These are phyloP conservation scores for Lithophane leautieri DNA, from an alignment of 2,888 invertebrate genomes.

Conservation along the genomic window DNA sequence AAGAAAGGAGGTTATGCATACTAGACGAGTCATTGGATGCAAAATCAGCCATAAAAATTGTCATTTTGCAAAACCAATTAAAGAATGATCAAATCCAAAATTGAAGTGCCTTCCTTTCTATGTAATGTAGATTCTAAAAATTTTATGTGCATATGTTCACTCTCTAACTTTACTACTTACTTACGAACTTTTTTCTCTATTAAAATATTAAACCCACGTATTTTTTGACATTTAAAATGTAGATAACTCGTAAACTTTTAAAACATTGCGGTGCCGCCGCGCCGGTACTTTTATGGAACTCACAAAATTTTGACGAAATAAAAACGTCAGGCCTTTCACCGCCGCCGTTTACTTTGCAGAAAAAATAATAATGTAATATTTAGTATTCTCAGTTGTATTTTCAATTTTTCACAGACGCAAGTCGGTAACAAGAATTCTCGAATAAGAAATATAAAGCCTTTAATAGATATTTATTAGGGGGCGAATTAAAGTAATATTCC, in stretches of 20 bases:
- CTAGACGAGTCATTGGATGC: neutral
- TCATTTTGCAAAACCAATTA: neutral
- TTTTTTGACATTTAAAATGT: constrained; percentile 15
- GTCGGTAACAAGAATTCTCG: constrained; percentile 13
- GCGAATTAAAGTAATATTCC: constrained; percentile 19
- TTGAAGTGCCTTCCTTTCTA: neutral
- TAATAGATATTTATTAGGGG: constrained; percentile 5
- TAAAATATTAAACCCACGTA: constrained; percentile 4
- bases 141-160: neutral
- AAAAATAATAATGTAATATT: constrained; percentile 22
- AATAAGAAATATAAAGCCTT: constrained; percentile 13
- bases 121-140: neutral
- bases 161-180: neutral
- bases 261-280: neutral
- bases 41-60: neutral
- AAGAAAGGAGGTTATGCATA: neutral
- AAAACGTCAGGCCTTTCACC: constrained; percentile 15
- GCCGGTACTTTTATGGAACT: neutral
- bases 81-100: neutral
- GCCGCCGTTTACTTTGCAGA: constrained; percentile 5
- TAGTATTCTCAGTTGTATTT: constrained; percentile 25
- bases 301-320: constrained; percentile 23
- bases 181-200: neutral
- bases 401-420: neutral
- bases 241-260: constrained; percentile 4